Percentiles rank a stretch among this genome's conserved stretches.
Evolutionary conservation across 2,113 vertebrate species (phyloP).

Genomic region (Catharus fuscescens): DNA sequence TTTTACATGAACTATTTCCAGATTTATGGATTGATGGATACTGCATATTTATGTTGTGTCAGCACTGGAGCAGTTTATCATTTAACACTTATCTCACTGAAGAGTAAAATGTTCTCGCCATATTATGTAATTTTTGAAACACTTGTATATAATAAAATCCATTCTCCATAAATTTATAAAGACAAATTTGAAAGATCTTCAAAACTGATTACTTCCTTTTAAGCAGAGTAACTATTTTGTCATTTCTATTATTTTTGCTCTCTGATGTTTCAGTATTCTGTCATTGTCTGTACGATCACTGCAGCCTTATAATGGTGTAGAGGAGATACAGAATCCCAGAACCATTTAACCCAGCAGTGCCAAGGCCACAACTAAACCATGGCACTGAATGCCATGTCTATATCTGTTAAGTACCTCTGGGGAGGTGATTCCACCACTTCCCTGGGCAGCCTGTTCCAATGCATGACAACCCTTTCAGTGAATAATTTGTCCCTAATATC

Average conservation of each 20-base stretch:
- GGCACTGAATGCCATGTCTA: neutral
- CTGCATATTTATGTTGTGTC: slow-evolving; percentile 27
- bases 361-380: neutral
- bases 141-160: neutral
- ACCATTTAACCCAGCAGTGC: neutral
- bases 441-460: neutral
- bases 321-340: neutral
- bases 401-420: too few relatives aligned
- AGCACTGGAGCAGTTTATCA: slow-evolving; percentile 13
- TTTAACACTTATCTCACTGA: slow-evolving; percentile 8
- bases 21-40: slow-evolving; percentile 23
- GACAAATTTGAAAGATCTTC: slow-evolving; percentile 3
- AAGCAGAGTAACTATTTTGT: slow-evolving; percentile 2
- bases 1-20: neutral
- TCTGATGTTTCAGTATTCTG: neutral
- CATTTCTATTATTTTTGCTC: neutral
- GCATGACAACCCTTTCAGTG: neutral
- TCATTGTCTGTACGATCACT: neutral
- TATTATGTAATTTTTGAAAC: neutral
- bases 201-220: slow-evolving; percentile 1
- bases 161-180: neutral
- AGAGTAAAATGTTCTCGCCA: neutral
- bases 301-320: neutral
- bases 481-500: neutral
- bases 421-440: neutral